Evolutionary conservation across 2,113 vertebrate species (phyloP), one percentile per base, ranked within the genome.

Genomic region (Ciconia maguari): DNA sequence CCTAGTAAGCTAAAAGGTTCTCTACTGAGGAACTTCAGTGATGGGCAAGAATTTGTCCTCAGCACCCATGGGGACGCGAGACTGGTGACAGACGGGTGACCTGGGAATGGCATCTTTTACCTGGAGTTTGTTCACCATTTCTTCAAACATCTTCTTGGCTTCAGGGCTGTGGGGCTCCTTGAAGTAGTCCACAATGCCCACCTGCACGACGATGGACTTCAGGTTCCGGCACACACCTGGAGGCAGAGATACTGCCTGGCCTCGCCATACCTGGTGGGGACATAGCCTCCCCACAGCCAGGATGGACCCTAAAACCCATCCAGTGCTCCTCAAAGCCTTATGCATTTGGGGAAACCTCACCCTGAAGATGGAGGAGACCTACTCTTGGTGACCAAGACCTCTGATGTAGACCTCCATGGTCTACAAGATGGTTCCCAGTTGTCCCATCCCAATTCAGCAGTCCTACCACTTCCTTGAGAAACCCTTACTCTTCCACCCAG

Each of bases 111-210:
- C n/a, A 20, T 14, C 30, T 69, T 86, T 96, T 96, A 99, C 99
- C 99, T 99, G 99, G 51, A 99, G 98, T 90, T 99, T 99, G 97
- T 99, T 99, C 48, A 99, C 99, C 99, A 99, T 99, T 94, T 99
- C 99, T 41, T 99, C 99, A 98, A 99, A 99, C 83, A 99, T 98
- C 86, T 99, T 99, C 97, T 98, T 98, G 83, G 99, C 99, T 85
- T 99, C 99, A 0, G 99, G 98, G 96, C 99, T 99, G 96, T 98
- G 99, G 41, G 99, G 99, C 89, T 99, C 99, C 97, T 99, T 99
- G 97, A 99, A 99, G 97, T 99, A 99, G 94, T 99, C 99, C 21
- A 98, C 99, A 14, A 99, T 99, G 29, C 99, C 99, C 62, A 99
- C 99, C 97, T 99, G 99, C 77, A 99, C 99, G 57, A 99, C 99